Evolutionary conservation across 2,113 vertebrate species (phyloP), one percentile per base, ranked within the genome.

Genomic region (Dolichotis patagonum): DNA sequence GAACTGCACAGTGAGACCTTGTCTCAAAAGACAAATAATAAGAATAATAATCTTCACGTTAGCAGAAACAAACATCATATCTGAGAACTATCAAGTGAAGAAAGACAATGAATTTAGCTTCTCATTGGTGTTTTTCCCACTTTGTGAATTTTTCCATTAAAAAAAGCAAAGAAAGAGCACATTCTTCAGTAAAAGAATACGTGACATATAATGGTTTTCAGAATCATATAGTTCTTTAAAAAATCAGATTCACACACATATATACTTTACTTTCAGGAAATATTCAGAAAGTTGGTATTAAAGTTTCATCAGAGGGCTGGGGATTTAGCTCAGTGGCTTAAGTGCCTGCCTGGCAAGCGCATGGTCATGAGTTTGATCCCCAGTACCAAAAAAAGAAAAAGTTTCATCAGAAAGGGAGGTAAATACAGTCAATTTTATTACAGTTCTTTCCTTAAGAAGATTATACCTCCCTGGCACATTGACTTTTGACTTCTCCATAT

Each of bases 271-370:
- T 94, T 95, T 86, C 60, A 93, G 67, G 62, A 81, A 93, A 86
- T 22, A 87, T 52, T 52, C 75, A 83, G 41, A 58, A 82, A 93
- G 46, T 85, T 94, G n/a, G 7, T n/a, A 11, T 81, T 85, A 73
- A 95, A 80, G 32, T 77, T 97, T 93, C 84, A 46, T 90, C 56
- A 81, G 67, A 71, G n/a, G n/a, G n/a, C n/a, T n/a, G n/a, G n/a
- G n/a, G n/a, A n/a, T n/a, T n/a, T n/a, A n/a, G n/a, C n/a, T n/a
- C n/a, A n/a, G n/a, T n/a, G n/a, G n/a, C n/a, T n/a, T n/a, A n/a
- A n/a, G n/a, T n/a, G n/a, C n/a, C n/a, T n/a, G n/a, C n/a, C n/a
- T n/a, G n/a, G n/a, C n/a, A n/a, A n/a, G n/a, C n/a, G n/a, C n/a
- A n/a, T n/a, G n/a, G n/a, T n/a, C n/a, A n/a, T n/a, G n/a, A n/a